Base-by-base conservation (phyloP, 2,888 invertebrate species). In the Noctua fimbriata region DNA sequence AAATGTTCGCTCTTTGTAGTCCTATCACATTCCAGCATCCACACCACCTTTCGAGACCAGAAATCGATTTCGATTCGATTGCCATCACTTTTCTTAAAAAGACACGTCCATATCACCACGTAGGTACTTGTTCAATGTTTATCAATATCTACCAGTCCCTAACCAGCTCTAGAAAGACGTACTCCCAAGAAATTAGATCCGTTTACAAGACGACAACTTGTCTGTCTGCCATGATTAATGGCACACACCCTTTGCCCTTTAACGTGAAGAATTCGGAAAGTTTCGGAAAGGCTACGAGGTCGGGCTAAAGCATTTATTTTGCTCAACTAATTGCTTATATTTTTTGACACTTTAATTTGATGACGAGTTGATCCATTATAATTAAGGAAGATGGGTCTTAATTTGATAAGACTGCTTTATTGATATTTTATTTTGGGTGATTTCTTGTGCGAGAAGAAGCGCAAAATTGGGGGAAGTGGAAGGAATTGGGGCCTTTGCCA, bases 141-240 rank as follows among this genome's bases (percentile, higher is more conserved):
- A 65, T 71, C 70, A 73, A 63, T 73, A 63, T 63, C 32, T 72
- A n/a, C 36, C 65, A 73, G 60, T 24, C 44, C 5, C 65, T 65
- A 69, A 55, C 63, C 63, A 60, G 73, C 44, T 18, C 12, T 7
- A 60, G 47, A 65, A 71, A 79, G 66, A 49, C 72, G 67, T 76
- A 44, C 74, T 80, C 47, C 47, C 69, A 81, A 87, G 89, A 85
- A 84, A 89, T 89, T 82, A 84, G 84, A 90, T 81, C 83, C 86
- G 80, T 87, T 86, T 79, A 83, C 83, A 73, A 86, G 83, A 71
- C 80, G 89, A 90, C 90, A 87, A 84, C 81, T 87, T 90, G 90
- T 84, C 89, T 88, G 69, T 88, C 87, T 76, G 21, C 76, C 69
- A 87, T 90, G 90, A 89, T 90, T 89, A 90, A 89, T 90, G 87